phyloP scores from a whole-genome alignment of 2,888 invertebrate species.

The Drosophila neotestacea region DNA sequence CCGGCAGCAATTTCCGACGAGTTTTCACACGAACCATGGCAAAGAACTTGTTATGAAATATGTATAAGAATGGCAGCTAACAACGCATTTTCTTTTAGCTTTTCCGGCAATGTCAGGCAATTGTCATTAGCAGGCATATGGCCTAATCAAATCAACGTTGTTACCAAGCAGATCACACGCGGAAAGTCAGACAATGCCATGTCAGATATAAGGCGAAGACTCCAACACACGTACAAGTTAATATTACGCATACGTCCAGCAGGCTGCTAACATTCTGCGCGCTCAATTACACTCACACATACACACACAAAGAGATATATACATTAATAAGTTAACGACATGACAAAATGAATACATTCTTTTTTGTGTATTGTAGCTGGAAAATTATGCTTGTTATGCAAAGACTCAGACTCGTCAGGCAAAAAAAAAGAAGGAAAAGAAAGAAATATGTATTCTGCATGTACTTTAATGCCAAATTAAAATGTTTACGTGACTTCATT shows the following conservation, averaged over 20 bases:
- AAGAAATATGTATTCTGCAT: constrained; percentile 4
- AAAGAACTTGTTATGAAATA: constrained; percentile 1
- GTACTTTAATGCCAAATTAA: constrained; percentile 75
- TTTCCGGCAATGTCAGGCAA: constrained; percentile 17
- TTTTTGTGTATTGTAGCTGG: constrained; percentile 4
- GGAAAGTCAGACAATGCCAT: constrained; percentile 3
- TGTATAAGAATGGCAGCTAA: constrained; percentile 21
- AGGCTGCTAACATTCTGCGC: constrained; percentile 43
- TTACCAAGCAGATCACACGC: constrained; percentile 33
- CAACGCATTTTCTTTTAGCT: constrained; percentile 21
- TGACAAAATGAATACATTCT: constrained; percentile 57
- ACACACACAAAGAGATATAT: constrained; percentile 12
- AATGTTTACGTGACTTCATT: constrained; percentile 80
- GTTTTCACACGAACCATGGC: neutral
- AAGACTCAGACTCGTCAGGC: constrained; percentile 22
- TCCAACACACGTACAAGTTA: constrained; percentile 31
- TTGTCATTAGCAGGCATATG: constrained; percentile 66
- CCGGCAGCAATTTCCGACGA: constrained; percentile 4
- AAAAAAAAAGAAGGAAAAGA: neutral
- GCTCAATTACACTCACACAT: constrained; percentile 59
- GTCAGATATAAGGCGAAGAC: constrained; percentile 2
- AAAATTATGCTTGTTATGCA: constrained; percentile 44
- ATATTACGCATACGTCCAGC: constrained; percentile 47
- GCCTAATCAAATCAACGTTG: constrained; percentile 57
- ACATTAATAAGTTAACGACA: constrained; percentile 76